Percentiles rank a stretch among this genome's conserved stretches.
Conservation (phyloP, 2,797 vertebrate genomes). For the Sebastes glaucus region DNA sequence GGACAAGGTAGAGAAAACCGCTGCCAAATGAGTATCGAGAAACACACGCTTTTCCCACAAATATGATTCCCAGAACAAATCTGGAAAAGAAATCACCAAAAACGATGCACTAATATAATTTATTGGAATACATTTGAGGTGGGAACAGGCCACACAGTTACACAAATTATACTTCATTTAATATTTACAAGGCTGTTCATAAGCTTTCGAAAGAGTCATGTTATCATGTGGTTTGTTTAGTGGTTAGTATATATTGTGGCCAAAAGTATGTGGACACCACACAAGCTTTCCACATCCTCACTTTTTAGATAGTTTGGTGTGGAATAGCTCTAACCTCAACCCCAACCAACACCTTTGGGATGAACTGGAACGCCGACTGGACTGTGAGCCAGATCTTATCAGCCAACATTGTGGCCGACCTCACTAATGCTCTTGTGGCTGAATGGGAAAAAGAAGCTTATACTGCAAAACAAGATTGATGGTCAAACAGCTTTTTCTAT, state of each 20-base stretch:
- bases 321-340: too few species aligned
- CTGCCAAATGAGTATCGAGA: background rate
- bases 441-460: constrained; percentile 1
- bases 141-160: background rate
- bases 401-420: background rate
- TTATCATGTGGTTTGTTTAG: background rate
- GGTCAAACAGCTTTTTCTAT: background rate
- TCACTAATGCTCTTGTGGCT: background rate
- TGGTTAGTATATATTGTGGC: background rate
- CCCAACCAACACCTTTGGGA: background rate
- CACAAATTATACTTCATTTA: background rate
- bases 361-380: background rate
- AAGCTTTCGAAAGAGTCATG: background rate
- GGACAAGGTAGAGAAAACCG: background rate
- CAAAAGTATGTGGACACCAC: background rate
- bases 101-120: background rate
- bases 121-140: too few species aligned
- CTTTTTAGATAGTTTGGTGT: background rate
- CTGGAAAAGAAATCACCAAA: background rate
- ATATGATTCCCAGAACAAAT: background rate
- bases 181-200: background rate
- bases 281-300: background rate
- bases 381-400: background rate
- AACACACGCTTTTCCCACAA: background rate
- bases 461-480: background rate